Evolutionary conservation across 2,113 vertebrate species (phyloP), one percentile per base, ranked within the genome.

Genomic region (Rhizomys pruinosus): DNA sequence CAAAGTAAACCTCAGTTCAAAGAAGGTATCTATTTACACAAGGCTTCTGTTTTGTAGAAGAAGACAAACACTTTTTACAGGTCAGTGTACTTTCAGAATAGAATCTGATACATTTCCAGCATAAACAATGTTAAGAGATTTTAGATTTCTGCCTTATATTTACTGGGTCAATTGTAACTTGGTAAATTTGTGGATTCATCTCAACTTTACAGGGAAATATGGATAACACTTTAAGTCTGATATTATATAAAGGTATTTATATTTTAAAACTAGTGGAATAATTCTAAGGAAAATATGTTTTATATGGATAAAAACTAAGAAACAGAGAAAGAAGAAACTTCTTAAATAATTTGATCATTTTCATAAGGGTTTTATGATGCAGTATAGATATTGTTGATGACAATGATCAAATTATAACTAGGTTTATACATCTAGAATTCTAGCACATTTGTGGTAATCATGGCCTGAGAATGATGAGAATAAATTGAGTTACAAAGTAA

Each of bases 1-100:
- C 95, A 97, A 97, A 96, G 52, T 80, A 92, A 96, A 61, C 90
- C 97, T 87, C 76, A 97, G 78, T 93, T 59, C 61, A 95, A 96
- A 94, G 2, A 91, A 96, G 59, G 79, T 97, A 98, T 92, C 97
- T 22, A 94, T 71, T 98, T 97, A 96, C 55, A 68, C 1, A 81
- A 81, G 89, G 72, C 84, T 97, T 91, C 87, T 93, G 55, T 96
- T 98, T 97, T 87, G 71, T 87, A 92, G 0, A 95, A 90, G 7
- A 92, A 93, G 95, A 95, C 73, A 96, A 91, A 95, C n/a, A 17
- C 69, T 91, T 97, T 97, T 94, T n/a, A 93, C 86, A 96, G 89
- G 90, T 93, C 95, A 96, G 32, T 93, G 66, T 94, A 52, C 68
- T 97, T 97, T 97, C 37, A 16, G 92, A 97, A 94, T 90, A 44